Evolutionary conservation across 2,888 invertebrate genomes (phyloP).

Genomic region (Iselma pallidipennis): DNA sequence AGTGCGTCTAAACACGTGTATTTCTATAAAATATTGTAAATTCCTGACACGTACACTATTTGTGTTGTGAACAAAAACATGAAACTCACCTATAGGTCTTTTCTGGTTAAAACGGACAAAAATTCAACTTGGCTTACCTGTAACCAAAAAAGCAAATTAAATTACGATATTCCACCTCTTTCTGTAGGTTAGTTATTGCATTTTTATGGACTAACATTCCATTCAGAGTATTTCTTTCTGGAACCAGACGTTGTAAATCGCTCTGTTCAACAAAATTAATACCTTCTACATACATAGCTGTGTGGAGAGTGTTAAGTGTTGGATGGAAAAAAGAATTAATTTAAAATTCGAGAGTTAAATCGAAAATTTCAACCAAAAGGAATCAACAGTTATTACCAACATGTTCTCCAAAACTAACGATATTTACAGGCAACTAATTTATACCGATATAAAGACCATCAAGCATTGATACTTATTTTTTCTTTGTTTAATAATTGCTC

Average conservation of each 20-base stretch:
- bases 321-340: conserved; percentile 26
- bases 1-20: too few species aligned
- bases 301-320: conserved; percentile 31
- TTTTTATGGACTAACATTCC: conserved; percentile 48
- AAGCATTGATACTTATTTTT: neutral
- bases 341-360: conserved; percentile 15
- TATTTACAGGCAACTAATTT: too few species aligned
- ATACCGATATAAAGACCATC: too few species aligned
- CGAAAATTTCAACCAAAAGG: neutral
- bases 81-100: neutral
- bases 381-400: too few species aligned
- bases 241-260: conserved; percentile 42
- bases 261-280: conserved; percentile 44
- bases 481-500: neutral
- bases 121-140: conserved; percentile 33
- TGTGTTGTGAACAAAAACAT: too few species aligned
- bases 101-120: conserved; percentile 8
- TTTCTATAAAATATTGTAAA: too few species aligned
- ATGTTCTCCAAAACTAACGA: too few species aligned
- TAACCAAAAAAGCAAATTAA: conserved; percentile 43
- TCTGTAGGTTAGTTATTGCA: conserved; percentile 46
- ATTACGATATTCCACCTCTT: conserved; percentile 42
- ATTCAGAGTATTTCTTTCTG: conserved; percentile 33
- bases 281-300: conserved; percentile 28
- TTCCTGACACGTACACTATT: too few species aligned